Evolutionary conservation across 37 sponge, comb jelly and placozoan species (phyloP).

Genomic region (Dysidea cf. avara): DNA sequence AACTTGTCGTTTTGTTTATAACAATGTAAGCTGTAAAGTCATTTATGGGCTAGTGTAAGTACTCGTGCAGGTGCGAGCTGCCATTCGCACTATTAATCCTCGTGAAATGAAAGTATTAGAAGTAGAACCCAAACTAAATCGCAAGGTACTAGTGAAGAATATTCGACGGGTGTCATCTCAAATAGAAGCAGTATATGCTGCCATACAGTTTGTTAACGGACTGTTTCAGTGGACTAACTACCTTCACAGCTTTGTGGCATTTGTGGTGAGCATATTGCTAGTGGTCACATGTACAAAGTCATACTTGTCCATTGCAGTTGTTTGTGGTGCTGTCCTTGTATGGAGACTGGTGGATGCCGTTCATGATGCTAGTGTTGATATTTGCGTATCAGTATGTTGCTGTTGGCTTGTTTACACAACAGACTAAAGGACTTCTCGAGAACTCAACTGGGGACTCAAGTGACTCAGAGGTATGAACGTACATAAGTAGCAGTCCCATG

Average conservation of each 20-base stretch:
- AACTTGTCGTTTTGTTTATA: constrained; percentile 75
- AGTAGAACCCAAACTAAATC: constrained; percentile 68
- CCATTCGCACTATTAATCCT: constrained; percentile 77
- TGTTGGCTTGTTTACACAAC: constrained; percentile 15
- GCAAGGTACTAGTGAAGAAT: constrained; percentile 67
- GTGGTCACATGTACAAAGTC: neutral
- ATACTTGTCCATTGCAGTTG: constrained; percentile 37
- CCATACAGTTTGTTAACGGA: constrained; percentile 35
- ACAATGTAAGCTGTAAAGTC: constrained; percentile 70
- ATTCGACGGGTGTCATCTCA: constrained; percentile 39
- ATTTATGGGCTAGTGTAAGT: too few relatives aligned
- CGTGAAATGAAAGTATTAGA: constrained; percentile 68
- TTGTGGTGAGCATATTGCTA: constrained; percentile 51
- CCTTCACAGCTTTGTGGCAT: constrained; percentile 29
- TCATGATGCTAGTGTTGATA: constrained; percentile 24
- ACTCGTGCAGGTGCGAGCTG: constrained; percentile 44
- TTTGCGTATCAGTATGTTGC: constrained; percentile 73
- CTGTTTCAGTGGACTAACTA: constrained; percentile 70
- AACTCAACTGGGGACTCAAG: neutral
- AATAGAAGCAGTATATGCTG: constrained; percentile 30
- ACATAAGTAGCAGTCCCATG: neutral
- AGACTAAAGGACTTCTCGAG: neutral
- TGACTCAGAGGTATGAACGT: neutral
- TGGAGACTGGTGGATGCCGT: constrained; percentile 83
- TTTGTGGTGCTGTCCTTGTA: constrained; percentile 55